These are phyloP conservation scores for Serripes groenlandicus DNA, from an alignment of 2,888 invertebrate species.

Conservation along the genomic window DNA sequence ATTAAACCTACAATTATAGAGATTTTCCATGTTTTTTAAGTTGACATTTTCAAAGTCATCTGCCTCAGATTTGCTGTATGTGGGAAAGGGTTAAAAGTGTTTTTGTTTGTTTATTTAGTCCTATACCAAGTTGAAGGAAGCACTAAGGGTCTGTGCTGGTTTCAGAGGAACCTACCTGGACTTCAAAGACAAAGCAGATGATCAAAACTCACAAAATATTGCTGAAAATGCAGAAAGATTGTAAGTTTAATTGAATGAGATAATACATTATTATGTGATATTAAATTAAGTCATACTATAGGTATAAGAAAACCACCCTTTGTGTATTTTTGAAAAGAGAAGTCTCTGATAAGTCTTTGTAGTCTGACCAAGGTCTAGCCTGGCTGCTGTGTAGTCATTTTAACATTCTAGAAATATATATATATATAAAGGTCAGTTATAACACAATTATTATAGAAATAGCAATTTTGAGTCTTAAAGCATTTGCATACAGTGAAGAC, in stretches of 20 bases:
- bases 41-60: not conserved
- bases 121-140: conserved; percentile 85
- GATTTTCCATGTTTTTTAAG: not conserved
- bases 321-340: too few relatives aligned
- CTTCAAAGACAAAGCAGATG: conserved; percentile 85
- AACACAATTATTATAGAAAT: too few relatives aligned
- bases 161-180: conserved; percentile 86
- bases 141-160: conserved; percentile 86
- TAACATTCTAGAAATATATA: too few relatives aligned
- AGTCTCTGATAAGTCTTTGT: too few relatives aligned
- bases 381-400: too few relatives aligned
- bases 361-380: too few relatives aligned
- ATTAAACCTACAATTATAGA: not conserved
- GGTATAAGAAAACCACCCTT: too few relatives aligned
- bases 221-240: conserved; percentile 85
- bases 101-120: conserved; percentile 75
- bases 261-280: not conserved
- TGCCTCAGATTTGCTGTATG: not conserved
- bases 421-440: too few relatives aligned
- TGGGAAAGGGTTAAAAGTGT: not conserved
- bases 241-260: conserved; percentile 73
- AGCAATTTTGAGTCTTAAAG: too few relatives aligned
- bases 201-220: conserved; percentile 84
- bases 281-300: not conserved
- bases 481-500: too few relatives aligned